Evolutionary conservation across 2,888 invertebrate species (phyloP).

Genomic region (Andrena flavipes): DNA sequence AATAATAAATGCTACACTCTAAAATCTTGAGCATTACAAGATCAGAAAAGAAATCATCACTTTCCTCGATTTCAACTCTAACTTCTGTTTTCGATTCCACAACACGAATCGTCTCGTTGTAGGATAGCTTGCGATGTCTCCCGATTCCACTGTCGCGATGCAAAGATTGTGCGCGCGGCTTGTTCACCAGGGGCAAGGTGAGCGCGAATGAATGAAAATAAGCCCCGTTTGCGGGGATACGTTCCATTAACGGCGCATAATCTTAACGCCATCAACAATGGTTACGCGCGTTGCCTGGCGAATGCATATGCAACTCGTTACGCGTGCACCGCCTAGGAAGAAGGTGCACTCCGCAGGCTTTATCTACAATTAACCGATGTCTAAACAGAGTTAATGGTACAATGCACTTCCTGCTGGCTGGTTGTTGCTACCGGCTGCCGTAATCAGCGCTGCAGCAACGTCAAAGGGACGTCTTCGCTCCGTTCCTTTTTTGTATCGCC

Average conservation of each 20-base stretch:
- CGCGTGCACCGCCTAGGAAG: constrained; percentile 30
- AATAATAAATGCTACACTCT: too few species aligned
- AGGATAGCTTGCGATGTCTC: not conserved
- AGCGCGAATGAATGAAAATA: not conserved
- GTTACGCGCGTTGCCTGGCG: constrained; percentile 6
- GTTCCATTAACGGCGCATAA: not conserved
- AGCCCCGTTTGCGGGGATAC: not conserved
- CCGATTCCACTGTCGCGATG: not conserved
- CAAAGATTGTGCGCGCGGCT: constrained; percentile 17
- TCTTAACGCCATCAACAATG: constrained; percentile 35
- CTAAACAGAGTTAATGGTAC: constrained; percentile 76
- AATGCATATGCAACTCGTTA: constrained; percentile 19
- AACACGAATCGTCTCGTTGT: not conserved
- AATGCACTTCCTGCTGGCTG: constrained; percentile 73
- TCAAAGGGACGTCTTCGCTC: constrained; percentile 47
- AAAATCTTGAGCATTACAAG: too few species aligned
- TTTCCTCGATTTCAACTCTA: too few species aligned
- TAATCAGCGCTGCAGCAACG: constrained; percentile 47
- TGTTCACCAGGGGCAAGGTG: not conserved
- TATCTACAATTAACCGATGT: constrained; percentile 75
- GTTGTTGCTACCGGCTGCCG: constrained; percentile 40
- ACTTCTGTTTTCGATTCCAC: too few species aligned
- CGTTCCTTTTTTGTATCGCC: constrained; percentile 52
- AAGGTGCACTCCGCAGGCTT: constrained; percentile 53
- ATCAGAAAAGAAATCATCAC: too few species aligned